Percentiles rank a stretch among this genome's conserved stretches.
These are phyloP conservation scores for Venusia cambrica DNA, from an alignment of 2,888 invertebrate genomes.

Conservation along the genomic window DNA sequence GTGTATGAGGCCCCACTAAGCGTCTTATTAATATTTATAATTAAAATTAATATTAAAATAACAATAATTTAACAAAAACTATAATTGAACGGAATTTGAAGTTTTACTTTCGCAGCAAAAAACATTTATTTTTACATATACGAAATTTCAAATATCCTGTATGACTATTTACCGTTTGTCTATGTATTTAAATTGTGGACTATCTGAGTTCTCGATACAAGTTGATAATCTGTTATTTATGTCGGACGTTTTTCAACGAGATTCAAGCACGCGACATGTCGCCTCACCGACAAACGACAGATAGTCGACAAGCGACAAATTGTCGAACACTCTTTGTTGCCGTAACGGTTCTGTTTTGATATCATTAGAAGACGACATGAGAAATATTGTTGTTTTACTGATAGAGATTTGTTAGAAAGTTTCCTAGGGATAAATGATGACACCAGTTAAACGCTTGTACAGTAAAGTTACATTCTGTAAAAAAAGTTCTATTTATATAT, in stretches of 20 bases:
- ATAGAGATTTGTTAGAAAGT: slow-evolving; percentile 64
- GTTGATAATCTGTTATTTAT: slow-evolving; percentile 79
- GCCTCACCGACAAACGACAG: slow-evolving; percentile 50
- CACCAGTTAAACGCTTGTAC: slow-evolving; percentile 43
- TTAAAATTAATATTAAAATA: slow-evolving; percentile 44
- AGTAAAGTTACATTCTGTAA: no score
- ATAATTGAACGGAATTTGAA: slow-evolving; percentile 44
- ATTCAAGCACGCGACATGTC: slow-evolving; percentile 63
- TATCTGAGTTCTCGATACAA: slow-evolving; percentile 71
- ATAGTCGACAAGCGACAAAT: slow-evolving; percentile 47
- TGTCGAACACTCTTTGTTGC: slow-evolving; percentile 65
- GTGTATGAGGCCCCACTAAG: no score
- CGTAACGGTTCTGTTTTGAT: slow-evolving; percentile 73
- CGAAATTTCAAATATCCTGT: slow-evolving; percentile 2
- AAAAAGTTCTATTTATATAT: no score
- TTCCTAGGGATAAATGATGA: slow-evolving; percentile 54
- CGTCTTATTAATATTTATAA: no score
- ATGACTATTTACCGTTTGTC: slow-evolving; percentile 63
- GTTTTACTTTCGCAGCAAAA: slow-evolving; percentile 1
- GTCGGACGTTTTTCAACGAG: slow-evolving; percentile 63
- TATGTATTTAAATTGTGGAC: slow-evolving; percentile 69
- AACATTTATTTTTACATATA: neutral
- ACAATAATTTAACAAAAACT: slow-evolving; percentile 41
- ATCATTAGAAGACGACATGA: slow-evolving; percentile 72
- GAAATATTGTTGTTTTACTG: slow-evolving; percentile 66